phyloP scores from a whole-genome alignment of 1,140 invertebrate species.

The Plectrocnemia conspersa region DNA sequence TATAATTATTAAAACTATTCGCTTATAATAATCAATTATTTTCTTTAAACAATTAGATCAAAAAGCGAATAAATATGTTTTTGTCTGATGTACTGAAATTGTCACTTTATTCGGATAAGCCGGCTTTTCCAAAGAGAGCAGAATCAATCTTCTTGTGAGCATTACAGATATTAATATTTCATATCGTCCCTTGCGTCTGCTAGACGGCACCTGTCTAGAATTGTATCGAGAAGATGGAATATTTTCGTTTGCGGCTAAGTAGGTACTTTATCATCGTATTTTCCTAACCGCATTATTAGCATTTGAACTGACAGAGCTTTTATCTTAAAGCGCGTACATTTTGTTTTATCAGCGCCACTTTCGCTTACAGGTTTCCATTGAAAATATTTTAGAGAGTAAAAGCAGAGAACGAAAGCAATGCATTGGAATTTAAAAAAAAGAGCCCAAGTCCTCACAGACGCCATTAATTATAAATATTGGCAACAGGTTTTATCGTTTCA shows the following conservation, averaged over 20 bases:
- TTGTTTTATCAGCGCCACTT: no score
- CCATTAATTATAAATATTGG: no score
- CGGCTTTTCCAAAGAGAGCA: neutral
- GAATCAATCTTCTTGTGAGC: constrained; percentile 5
- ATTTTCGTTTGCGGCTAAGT: constrained; percentile 10
- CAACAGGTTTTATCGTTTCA: no score
- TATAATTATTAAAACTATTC: neutral
- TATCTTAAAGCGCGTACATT: constrained; percentile 14
- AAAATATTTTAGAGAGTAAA: no score
- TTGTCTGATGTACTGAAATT: no score
- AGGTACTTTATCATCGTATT: constrained; percentile 12
- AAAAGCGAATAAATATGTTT: no score
- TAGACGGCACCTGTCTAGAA: constrained; percentile 11
- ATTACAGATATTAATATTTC: constrained; percentile 13
- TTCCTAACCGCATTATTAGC: constrained; percentile 18
- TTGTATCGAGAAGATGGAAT: constrained; percentile 8
- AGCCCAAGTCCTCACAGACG: no score
- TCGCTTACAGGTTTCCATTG: no score
- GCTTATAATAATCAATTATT: no score
- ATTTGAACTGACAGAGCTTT: constrained; percentile 25
- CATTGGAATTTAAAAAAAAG: no score
- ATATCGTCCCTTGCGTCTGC: constrained; percentile 8
- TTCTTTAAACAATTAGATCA: no score
- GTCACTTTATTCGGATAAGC: constrained; percentile 12
- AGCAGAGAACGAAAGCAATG: no score